Base-by-base conservation (phyloP, 2,888 invertebrate species). In the Rhabditophanes sp. region DNA sequence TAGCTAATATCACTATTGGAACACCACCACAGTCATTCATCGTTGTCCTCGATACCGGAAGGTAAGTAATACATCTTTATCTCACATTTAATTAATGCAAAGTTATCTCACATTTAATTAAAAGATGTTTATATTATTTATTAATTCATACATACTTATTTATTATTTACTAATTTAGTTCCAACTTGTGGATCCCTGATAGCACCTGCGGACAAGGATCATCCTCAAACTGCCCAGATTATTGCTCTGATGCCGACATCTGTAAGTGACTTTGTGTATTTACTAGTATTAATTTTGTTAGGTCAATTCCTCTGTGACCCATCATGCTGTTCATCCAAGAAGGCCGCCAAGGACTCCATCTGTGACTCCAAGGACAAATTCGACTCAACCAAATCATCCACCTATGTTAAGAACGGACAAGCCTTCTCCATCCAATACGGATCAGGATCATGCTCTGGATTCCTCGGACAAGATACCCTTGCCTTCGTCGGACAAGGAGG, bases 41-140 rank as follows among this genome's bases (percentile, higher is more conserved):
- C 20, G 88, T 93, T 42, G 79, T 93, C 35, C 93, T 93, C 70
- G 93, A 93, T 69, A 93, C 93, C 0, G 93, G 90, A 22, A n/a
- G n/a, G n/a, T n/a, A n/a, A 30, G 9, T 22, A n/a, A 22, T 9
- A 22, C 22, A 22, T n/a, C n/a, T n/a, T n/a, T n/a, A n/a, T n/a
- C n/a, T n/a, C n/a, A n/a, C n/a, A n/a, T n/a, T n/a, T n/a, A n/a
- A n/a, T n/a, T n/a, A n/a, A n/a, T n/a, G n/a, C n/a, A n/a, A n/a
- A n/a, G n/a, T n/a, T n/a, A n/a, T n/a, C n/a, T n/a, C n/a, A n/a
- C n/a, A n/a, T n/a, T n/a, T n/a, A n/a, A n/a, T n/a, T n/a, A n/a
- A n/a, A n/a, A n/a, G n/a, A n/a, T n/a, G n/a, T n/a, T n/a, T n/a
- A n/a, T n/a, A n/a, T n/a, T n/a, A n/a, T n/a, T n/a, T n/a, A n/a